Conservation (phyloP, 2,113 vertebrate genomes). For the Gopherus evgoodei region DNA sequence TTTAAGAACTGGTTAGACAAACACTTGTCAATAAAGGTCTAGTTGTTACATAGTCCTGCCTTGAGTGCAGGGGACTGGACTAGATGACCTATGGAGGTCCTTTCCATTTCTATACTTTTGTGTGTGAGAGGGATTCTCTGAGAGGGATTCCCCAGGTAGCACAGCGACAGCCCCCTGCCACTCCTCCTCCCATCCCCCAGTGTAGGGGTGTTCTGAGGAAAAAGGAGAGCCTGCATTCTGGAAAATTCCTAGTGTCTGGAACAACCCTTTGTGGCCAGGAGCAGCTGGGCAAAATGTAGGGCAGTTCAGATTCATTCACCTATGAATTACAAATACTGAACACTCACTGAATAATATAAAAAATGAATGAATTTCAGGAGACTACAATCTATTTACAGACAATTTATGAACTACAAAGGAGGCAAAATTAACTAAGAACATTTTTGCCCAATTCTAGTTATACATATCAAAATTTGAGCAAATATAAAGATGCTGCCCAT, state of each 20-base stretch:
- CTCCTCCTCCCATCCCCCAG: not conserved
- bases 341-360: not conserved
- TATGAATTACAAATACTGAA: not conserved
- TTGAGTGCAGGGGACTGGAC: not conserved
- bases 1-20: too few species aligned
- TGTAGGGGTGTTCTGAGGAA: fast-evolving
- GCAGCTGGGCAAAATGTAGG: not conserved
- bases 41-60: not conserved
- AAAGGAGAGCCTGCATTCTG: not conserved
- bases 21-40: too few species aligned
- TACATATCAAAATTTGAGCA: not conserved
- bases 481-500: not conserved
- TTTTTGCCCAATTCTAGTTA: conserved; percentile 6
- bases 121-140: not conserved
- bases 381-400: not conserved
- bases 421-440: not conserved
- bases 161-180: not conserved
- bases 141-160: not conserved
- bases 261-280: not conserved
- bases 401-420: not conserved
- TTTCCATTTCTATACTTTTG: not conserved
- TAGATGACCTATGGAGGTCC: not conserved
- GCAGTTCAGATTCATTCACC: not conserved
- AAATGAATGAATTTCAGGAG: not conserved
- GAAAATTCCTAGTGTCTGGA: not conserved